Evolutionary conservation across 2,888 invertebrate genomes (phyloP), one percentile per base, ranked within the genome.

Genomic region (Halictus ligatus): DNA sequence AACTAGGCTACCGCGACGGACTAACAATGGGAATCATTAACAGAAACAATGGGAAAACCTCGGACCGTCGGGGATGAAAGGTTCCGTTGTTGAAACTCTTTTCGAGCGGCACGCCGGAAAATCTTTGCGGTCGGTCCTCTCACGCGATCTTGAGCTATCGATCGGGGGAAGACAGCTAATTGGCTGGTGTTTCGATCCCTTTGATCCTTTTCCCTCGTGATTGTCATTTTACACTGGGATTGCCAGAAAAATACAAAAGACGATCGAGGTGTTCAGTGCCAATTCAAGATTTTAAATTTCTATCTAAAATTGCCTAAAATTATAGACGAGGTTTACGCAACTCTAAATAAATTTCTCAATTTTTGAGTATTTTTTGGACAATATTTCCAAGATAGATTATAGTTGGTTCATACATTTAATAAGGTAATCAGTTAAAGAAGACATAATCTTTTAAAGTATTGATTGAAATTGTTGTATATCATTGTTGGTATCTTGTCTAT

Each of bases 1-100:
- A 64, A 69, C 69, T 21, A 21, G 40, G 35, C 40, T 35, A 2
- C 69, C 40, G 40, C 69, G 40, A 18, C 40, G 35, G 12, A 40
- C 21, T 71, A 71, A 71, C 43, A 71, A 71, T 71, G 71, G n/a
- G 43, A 71, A 71, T 71, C 43, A 43, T 71, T 43, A 71, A 43
- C 71, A 43, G 71, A 40, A n/a, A 71, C 43, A 71, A 43, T 71
- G 43, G 71, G 2, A 12, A 13, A 43, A 43, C 43, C 12, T 71
- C 6, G 43, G 71, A 21, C 71, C 40, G 69, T 10, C 18, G 29
- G 10, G 21, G 21, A 18, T 10, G 69, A 40, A 40, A 21, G 69
- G 35, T 69, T 69, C 40, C 40, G 69, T 35, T 40, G 69, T 64
- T 21, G 21, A 18, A 21, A 35, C 69, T 21, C 40, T 69, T 69